Base-by-base conservation (phyloP, 92 coral and sea anemone species). In the Montipora capitata region DNA sequence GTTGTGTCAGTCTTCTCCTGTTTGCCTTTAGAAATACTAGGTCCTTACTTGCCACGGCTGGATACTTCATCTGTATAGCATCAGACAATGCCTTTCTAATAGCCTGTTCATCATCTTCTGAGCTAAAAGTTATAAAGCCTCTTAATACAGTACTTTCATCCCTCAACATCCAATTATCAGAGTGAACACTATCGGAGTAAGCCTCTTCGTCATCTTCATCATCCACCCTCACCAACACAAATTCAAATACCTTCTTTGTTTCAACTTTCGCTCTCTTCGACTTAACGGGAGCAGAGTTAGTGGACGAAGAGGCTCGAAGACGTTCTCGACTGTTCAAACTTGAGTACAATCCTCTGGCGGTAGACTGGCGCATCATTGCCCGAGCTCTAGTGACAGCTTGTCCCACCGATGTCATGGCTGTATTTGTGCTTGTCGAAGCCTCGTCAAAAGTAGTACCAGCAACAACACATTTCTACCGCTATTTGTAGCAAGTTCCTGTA, bases 31-130 rank as follows among this genome's bases (percentile, higher is more conserved):
- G 68, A 27, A 92, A 88, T 17, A 82, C 92, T 27, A 92, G 68
- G 58, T 92, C 92, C 6, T 58, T 56, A 74, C 74, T 78, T 16
- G 48, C 58, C 38, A 92, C 87, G 9, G 85, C 75, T 4, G 92
- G 90, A 44, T 44, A 87, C 39, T 83, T 87, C 39, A 77, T 41
- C 43, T 74, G 43, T 5, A 51, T 83, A 12, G 92, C 88, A 7
- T 82, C 81, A 13, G 82, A 76, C 20, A 68, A 73, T 39, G 73
- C 45, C 44, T 67, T 86, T 40, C 42, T 56, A 4, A 72, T 35
- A 35, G 63, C 94, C 5, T 40, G 16, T 44, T 44, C 49, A 44
- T 44, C 7, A 44, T 44, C 49, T 44, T 44, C 0, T 44, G 49
- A 44, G 49, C 49, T 44, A 44, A 44, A 0, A 44, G 49, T 44